phyloP scores from a whole-genome alignment of 1,140 invertebrate species.

The Pomacea maculata region DNA sequence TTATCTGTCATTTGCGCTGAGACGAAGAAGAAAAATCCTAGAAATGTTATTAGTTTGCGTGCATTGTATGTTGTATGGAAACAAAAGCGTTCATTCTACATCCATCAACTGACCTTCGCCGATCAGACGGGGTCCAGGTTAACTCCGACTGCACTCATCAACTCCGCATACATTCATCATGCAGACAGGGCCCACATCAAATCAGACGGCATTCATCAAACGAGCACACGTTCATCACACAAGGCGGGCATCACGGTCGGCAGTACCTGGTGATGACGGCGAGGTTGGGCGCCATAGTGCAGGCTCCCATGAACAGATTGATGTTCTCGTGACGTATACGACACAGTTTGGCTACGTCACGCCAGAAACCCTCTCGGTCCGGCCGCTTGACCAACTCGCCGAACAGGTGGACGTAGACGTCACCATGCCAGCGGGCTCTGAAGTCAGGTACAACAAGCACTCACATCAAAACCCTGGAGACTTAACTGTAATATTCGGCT shows the following conservation, averaged over 20 bases:
- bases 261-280: conserved; percentile 65
- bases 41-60: too few species aligned
- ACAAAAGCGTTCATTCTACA: too few species aligned
- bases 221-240: not conserved
- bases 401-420: conserved; percentile 63
- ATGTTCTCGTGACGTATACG: conserved; percentile 69
- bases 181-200: not conserved
- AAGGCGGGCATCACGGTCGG: not conserved
- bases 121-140: not conserved
- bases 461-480: too few species aligned
- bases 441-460: conserved; percentile 7
- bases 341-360: conserved; percentile 62
- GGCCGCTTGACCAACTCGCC: conserved; percentile 39
- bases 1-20: too few species aligned
- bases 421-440: conserved; percentile 68
- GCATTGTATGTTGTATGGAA: too few species aligned
- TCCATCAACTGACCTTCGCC: not conserved
- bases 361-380: conserved; percentile 58
- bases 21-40: too few species aligned
- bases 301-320: conserved; percentile 69
- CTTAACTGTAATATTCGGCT: too few species aligned
- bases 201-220: not conserved
- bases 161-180: not conserved
- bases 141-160: not conserved
- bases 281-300: conserved; percentile 61